Percentiles rank a stretch among this genome's conserved stretches.
These are phyloP conservation scores for Drosophila cognata DNA, from an alignment of 2,888 invertebrate genomes.

Conservation along the genomic window DNA sequence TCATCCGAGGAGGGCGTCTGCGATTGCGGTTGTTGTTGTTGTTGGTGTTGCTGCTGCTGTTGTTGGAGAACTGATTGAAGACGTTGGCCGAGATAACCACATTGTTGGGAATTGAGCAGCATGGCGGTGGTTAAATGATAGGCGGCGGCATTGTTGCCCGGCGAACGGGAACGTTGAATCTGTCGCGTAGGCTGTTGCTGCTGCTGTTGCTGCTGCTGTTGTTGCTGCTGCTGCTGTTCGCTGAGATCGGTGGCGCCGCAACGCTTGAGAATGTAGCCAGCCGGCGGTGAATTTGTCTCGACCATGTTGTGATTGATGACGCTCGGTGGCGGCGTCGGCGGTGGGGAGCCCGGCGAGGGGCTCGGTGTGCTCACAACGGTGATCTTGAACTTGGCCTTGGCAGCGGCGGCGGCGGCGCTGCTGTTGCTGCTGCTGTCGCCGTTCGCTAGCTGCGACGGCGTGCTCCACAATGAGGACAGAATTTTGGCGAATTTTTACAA, in stretches of 20 bases:
- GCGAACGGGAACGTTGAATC: constrained; percentile 56
- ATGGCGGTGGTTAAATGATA: constrained; percentile 85
- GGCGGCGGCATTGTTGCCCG: constrained; percentile 70
- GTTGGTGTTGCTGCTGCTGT: constrained; percentile 66
- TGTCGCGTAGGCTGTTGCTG: constrained; percentile 69
- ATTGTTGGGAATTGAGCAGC: constrained; percentile 84
- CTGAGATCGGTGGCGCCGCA: constrained; percentile 73
- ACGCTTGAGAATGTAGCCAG: constrained; percentile 81
- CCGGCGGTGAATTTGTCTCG: constrained; percentile 80
- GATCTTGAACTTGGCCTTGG: constrained; percentile 83
- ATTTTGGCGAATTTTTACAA: constrained; percentile 77
- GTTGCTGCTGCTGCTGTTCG: constrained; percentile 59
- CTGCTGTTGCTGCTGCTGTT: not conserved
- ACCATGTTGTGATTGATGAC: constrained; percentile 72
- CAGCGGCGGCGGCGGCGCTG: constrained; percentile 43
- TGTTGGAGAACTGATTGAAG: constrained; percentile 84
- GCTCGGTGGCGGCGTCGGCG: constrained; percentile 78
- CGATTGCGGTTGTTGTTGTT: constrained; percentile 69
- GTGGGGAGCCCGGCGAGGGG: constrained; percentile 80
- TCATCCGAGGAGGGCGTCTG: constrained; percentile 83
- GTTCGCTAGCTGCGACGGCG: constrained; percentile 84
- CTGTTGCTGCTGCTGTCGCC: constrained; percentile 67
- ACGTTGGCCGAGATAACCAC: constrained; percentile 84
- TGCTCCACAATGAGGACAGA: constrained; percentile 85
- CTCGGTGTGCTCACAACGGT: constrained; percentile 83